Base-by-base conservation (phyloP, 2,113 vertebrate genomes). In the Ia io region DNA sequence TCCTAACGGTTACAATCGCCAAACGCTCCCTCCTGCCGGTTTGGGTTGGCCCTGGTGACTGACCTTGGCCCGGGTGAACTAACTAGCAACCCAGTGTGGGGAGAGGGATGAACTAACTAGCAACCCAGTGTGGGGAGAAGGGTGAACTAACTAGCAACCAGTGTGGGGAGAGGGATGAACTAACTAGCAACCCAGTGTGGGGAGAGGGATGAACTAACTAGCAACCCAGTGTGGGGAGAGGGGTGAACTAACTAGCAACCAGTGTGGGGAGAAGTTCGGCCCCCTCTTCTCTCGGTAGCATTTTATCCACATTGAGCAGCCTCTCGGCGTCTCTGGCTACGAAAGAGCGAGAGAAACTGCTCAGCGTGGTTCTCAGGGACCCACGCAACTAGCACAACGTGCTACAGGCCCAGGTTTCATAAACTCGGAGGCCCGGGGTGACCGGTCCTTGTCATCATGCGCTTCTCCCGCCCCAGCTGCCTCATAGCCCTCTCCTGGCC, bases 81-180 rank as follows among this genome's bases (percentile, higher is more conserved):
- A 94, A 76, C 70, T 40, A 37, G 37, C 37, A 37, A 61, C 40
- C 42, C 32, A 51, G 8, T 16, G 13, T 40, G 37, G 88, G 6
- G 51, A 53, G 51, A 53, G 51, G 23, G 8, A 42, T 65, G 76
- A 76, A 95, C 35, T 74, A 93, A 74, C 69, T 37, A 93, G 18
- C 25, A 79, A 37, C 37, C 37, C 37, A 49, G 7, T 14, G 12
- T 44, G 35, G 90, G 7, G 18, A 96, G 74, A 59, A 20, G 14
- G 37, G 37, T 37, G 37, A 37, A 37, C 37, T 37, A 37, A 37
- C 37, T 37, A 37, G 37, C 37, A 37, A 37, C 37, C 37, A 37
- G 37, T 37, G 37, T 37, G 37, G 37, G 4, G 37, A 37, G 37
- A 37, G 37, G 37, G 37, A 4, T 37, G 37, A 37, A 37, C 37